Evolutionary conservation across 1,140 invertebrate genomes (phyloP), one percentile per base, ranked within the genome.

Genomic region (Papilio machaon): DNA sequence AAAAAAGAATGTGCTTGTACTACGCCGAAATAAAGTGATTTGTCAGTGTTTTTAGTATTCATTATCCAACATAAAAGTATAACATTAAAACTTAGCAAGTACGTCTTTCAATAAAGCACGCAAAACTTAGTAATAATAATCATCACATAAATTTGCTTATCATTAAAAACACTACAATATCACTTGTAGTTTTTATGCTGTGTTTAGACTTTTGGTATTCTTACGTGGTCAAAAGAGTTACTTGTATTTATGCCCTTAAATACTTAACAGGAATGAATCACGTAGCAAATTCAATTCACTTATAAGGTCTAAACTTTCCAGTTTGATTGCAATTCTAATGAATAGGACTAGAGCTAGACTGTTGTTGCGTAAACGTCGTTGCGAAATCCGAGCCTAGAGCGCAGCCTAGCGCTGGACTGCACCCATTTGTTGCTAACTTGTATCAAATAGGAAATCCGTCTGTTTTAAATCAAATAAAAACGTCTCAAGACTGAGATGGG

Each of bases 311-410:
- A 30, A 64, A 64, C 60, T 70, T 70, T 70, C 64, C 64, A 35
- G 64, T 70, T 70, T 70, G 11, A 17, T 70, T 70, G 64, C 64
- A 70, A 70, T 70, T 70, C 64, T 70, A 70, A 70, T 70, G 64
- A 70, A 70, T 70, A 70, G 64, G 30, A 35, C 64, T 70, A 35
- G 11, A 70, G 13, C 64, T 70, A 13, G 30, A 23, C 60, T 17
- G 54, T 19, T 17, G 23, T 64, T 70, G 64, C n/a, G 64, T 70
- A 70, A 70, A 70, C 64, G 3, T 35, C 15, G 64, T 70, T 70
- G 64, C 64, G 64, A 70, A 70, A 70, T 35, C 64, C 13, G 11
- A 70, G 30, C 13, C 64, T 64, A 64, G n/a, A 58, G 8, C n/a
- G n/a, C n/a, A 58, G 54, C 54, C 64, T 70, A 35, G 13, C 23